A percentile compares a stretch with the other conserved stretches of the same genome.
phyloP scores from a whole-genome alignment of 1,140 invertebrate species.

The Magallana ariakensis region DNA sequence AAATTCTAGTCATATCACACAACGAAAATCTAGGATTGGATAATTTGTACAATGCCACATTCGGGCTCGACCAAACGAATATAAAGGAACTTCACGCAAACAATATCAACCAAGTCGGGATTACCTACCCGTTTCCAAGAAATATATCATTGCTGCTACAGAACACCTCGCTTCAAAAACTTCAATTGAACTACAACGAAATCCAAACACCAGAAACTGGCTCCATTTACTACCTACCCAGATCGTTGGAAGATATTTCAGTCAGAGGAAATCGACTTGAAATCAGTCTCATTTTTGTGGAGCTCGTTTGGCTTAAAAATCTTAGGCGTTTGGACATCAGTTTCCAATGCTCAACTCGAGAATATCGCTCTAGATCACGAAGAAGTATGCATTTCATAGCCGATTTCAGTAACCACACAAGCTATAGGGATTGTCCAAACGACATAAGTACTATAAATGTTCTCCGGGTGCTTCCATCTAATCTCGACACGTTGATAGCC shows the following conservation, averaged over 20 bases:
- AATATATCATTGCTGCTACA: slow-evolving; percentile 16
- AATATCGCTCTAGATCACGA: too few relatives aligned
- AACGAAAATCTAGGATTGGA: neutral
- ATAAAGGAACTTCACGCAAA: neutral
- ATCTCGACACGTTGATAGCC: too few relatives aligned
- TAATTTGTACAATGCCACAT: slow-evolving; percentile 5
- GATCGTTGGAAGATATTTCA: neutral
- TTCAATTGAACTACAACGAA: slow-evolving; percentile 6
- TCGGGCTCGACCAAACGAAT: neutral
- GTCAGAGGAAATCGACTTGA: slow-evolving; percentile 6
- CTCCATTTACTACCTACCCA: neutral
- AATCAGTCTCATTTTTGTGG: neutral
- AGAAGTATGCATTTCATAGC: too few relatives aligned
- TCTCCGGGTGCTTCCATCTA: too few relatives aligned
- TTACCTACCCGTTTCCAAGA: neutral
- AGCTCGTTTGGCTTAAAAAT: neutral
- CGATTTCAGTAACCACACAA: too few relatives aligned
- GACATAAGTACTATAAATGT: too few relatives aligned
- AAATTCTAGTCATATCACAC: neutral
- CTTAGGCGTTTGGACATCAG: neutral
- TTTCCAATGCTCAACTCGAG: too few relatives aligned
- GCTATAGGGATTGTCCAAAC: too few relatives aligned
- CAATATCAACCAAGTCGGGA: neutral
- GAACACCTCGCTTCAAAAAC: neutral
- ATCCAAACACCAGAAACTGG: neutral